A percentile compares a stretch with the other conserved stretches of the same genome.
Evolutionary conservation across 2,888 invertebrate genomes (phyloP).

Genomic region (Neria commutata): DNA sequence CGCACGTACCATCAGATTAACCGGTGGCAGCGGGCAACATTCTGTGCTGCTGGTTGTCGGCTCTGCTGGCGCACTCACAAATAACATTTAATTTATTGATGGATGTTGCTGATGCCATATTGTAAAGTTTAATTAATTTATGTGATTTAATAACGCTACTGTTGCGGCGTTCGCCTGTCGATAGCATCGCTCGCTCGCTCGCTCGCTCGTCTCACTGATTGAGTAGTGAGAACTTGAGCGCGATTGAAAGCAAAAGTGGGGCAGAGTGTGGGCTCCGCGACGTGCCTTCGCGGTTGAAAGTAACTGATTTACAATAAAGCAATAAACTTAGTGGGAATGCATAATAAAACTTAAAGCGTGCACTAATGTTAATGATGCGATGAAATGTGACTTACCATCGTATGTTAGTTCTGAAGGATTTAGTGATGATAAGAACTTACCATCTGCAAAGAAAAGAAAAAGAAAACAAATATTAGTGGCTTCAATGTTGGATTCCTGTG

Average conservation of each 20-base stretch:
- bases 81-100: conserved; percentile 33
- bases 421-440: conserved; percentile 63
- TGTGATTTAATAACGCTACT: conserved; percentile 38
- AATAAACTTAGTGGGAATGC: no score
- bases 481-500: no score
- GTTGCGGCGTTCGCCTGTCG: conserved; percentile 17
- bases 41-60: conserved; percentile 8
- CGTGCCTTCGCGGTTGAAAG: no score
- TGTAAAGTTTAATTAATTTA: conserved; percentile 36
- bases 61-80: background rate
- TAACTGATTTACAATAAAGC: no score
- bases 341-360: conserved; percentile 10
- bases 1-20: conserved; percentile 32
- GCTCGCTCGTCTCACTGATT: background rate
- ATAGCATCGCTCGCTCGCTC: background rate
- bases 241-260: conserved; percentile 6
- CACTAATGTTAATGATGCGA: conserved; percentile 41
- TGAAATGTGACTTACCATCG: conserved; percentile 62
- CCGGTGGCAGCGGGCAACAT: conserved; percentile 20
- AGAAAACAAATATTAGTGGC: conserved; percentile 16
- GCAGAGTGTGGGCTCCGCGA: no score
- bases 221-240: no score
- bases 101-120: conserved; percentile 31
- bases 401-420: conserved; percentile 63
- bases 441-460: conserved; percentile 57